These are phyloP conservation scores for Ariopsis seemanni DNA, from an alignment of 2,113 vertebrate genomes.

Conservation along the genomic window DNA sequence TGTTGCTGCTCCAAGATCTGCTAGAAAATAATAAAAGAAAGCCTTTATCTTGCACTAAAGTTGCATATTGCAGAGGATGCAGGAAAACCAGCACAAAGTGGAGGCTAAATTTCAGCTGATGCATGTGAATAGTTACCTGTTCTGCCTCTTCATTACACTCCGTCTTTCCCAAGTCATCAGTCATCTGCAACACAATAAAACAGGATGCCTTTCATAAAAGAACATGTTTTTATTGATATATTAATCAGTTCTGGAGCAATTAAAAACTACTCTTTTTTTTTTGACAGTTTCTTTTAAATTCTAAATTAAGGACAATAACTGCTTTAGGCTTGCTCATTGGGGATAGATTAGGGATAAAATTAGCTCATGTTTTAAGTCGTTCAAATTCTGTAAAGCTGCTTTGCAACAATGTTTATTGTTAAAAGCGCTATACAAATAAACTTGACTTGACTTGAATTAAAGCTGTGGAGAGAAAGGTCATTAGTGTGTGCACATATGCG, in stretches of 20 bases:
- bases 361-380: no score
- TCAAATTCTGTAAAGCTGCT: no score
- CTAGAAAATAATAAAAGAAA: neutral
- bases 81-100: neutral
- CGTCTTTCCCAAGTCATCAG: neutral
- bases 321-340: neutral
- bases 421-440: no score
- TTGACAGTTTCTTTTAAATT: neutral
- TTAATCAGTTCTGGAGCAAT: neutral
- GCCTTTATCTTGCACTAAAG: neutral
- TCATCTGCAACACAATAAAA: slow-evolving; percentile 1
- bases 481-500: no score
- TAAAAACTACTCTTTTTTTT: neutral
- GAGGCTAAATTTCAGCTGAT: neutral
- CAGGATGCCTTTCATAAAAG: neutral
- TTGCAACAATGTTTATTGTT: no score
- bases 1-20: neutral
- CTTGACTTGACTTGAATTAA: no score
- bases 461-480: no score
- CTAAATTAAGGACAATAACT: neutral
- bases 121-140: neutral
- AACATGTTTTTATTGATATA: neutral
- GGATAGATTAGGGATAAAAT: no score
- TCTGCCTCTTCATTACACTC: neutral
- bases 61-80: neutral